phyloP scores from a whole-genome alignment of 1,140 invertebrate species.

The Anastrepha ludens region DNA sequence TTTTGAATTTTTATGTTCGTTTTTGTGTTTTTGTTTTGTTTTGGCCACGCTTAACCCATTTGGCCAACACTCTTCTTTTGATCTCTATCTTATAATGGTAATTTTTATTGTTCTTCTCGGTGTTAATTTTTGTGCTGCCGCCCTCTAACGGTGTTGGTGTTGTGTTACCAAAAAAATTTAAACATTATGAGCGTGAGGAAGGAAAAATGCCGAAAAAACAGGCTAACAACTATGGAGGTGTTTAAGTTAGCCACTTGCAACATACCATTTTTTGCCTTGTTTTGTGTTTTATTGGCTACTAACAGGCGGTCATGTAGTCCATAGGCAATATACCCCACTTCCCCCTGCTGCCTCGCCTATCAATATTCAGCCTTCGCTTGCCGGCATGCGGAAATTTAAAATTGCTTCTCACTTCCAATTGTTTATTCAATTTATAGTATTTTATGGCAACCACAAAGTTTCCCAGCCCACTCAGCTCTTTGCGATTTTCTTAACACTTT shows the following conservation, averaged over 20 bases:
- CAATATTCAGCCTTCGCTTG: not conserved
- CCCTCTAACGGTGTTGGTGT: not conserved
- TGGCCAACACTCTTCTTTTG: not conserved
- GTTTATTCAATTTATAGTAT: not conserved
- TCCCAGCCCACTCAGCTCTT: not conserved
- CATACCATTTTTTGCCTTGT: not conserved
- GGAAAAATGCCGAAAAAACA: too few species aligned
- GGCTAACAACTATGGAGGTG: too few species aligned
- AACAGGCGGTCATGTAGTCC: not conserved
- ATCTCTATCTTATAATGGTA: not conserved
- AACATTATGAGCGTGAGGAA: too few species aligned
- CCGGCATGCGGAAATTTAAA: not conserved
- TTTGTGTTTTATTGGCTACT: not conserved
- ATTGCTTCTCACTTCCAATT: not conserved
- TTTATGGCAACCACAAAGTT: conserved; percentile 20
- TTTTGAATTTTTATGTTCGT: not conserved
- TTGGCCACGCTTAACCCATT: not conserved
- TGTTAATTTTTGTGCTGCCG: conserved; percentile 14
- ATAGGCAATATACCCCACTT: too few species aligned
- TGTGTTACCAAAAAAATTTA: too few species aligned
- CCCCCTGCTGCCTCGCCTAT: too few species aligned
- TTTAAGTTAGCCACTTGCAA: not conserved
- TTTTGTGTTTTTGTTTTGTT: not conserved
- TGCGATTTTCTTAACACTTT: not conserved
- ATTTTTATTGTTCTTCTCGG: conserved; percentile 18